These are phyloP conservation scores for Cylas formicarius DNA, from an alignment of 1,140 invertebrate genomes.

Conservation along the genomic window DNA sequence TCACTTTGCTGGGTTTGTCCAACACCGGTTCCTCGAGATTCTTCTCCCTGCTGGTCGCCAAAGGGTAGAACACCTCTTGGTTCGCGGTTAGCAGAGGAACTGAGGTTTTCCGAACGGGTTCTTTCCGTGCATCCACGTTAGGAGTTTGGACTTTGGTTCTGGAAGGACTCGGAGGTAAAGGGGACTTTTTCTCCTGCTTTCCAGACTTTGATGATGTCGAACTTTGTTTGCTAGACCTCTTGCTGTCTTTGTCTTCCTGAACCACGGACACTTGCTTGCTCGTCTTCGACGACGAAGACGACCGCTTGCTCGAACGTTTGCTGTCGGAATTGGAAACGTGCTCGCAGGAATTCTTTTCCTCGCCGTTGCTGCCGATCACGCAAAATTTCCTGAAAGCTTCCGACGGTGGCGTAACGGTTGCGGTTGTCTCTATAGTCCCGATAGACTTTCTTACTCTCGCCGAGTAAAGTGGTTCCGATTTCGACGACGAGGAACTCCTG, in stretches of 20 bases:
- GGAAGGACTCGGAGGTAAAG: not conserved
- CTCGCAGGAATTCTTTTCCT: constrained; percentile 1
- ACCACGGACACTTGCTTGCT: constrained; percentile 4
- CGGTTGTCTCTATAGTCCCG: constrained; percentile 7
- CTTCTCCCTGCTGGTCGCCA: constrained; percentile 20
- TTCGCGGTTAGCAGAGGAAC: constrained; percentile 4
- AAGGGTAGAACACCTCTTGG: constrained; percentile 10
- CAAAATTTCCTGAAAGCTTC: constrained; percentile 15
- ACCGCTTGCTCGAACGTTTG: constrained; percentile 13
- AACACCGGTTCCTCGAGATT: constrained; percentile 19
- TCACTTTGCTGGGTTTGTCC: constrained; percentile 4
- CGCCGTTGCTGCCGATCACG: constrained; percentile 5
- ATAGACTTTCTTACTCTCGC: constrained; percentile 11
- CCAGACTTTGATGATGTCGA: constrained; percentile 18
- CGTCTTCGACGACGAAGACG: constrained; percentile 16
- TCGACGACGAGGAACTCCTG: constrained; percentile 9
- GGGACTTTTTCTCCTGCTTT: constrained; percentile 6
- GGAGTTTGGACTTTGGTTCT: constrained; percentile 17
- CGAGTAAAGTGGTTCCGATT: not conserved
- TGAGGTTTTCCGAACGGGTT: constrained; percentile 8
- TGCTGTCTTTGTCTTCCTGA: constrained; percentile 16
- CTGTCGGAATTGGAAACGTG: not conserved
- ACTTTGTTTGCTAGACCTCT: constrained; percentile 22
- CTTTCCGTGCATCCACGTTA: constrained; percentile 6
- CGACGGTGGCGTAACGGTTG: constrained; percentile 11